phyloP scores from a whole-genome alignment of 2,797 vertebrate genomes.

The Fistularia tabacaria region DNA sequence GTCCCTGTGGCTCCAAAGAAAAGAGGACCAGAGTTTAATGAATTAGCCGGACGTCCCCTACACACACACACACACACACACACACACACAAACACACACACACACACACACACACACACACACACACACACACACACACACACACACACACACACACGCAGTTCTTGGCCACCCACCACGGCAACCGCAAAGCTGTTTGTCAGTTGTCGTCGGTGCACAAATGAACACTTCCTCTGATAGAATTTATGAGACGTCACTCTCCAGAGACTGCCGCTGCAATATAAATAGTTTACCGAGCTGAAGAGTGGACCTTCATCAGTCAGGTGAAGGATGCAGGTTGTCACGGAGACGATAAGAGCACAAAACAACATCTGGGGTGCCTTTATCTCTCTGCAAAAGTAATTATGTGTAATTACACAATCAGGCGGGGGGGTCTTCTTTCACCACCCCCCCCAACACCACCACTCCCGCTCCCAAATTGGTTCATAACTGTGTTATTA shows the following conservation, averaged over 20 bases:
- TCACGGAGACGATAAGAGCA: constrained; percentile 4
- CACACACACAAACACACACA: too few relatives aligned
- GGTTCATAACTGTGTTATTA: too few relatives aligned
- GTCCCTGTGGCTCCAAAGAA: constrained; percentile 16
- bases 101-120: too few relatives aligned
- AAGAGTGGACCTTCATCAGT: constrained; percentile 25
- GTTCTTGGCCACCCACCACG: not conserved
- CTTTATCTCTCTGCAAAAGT: too few relatives aligned
- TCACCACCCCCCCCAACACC: too few relatives aligned
- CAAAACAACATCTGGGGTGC: not conserved
- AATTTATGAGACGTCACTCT: constrained; percentile 49
- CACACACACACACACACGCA: too few relatives aligned
- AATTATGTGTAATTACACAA: too few relatives aligned
- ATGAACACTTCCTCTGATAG: constrained; percentile 20
- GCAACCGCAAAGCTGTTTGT: constrained; percentile 34
- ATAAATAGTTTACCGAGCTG: constrained; percentile 22
- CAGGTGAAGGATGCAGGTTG: not conserved
- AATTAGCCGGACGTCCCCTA: constrained; percentile 39
- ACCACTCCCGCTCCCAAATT: too few relatives aligned
- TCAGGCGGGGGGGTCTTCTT: too few relatives aligned
- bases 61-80: too few relatives aligned
- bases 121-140: too few relatives aligned
- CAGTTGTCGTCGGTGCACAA: constrained; percentile 22
- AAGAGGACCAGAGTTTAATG: constrained; percentile 38
- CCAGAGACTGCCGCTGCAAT: constrained; percentile 27